Conservation (phyloP, 2,888 invertebrate species). For the Apodemia duryi region DNA sequence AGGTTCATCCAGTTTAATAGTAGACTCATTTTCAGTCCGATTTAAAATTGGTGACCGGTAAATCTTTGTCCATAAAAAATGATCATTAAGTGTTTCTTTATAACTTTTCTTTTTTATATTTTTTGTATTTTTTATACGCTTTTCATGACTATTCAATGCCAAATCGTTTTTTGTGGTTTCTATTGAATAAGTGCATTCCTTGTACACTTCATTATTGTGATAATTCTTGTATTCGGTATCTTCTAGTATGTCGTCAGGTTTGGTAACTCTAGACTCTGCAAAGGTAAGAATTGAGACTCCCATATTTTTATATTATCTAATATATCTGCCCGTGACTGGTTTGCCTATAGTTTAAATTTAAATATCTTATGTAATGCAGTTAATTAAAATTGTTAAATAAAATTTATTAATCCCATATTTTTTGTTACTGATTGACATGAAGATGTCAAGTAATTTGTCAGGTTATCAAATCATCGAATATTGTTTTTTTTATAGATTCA, state of each 20-base stretch:
- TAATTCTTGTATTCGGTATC: neutral
- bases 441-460: neutral
- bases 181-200: slow-evolving; percentile 12
- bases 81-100: neutral
- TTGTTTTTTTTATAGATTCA: neutral
- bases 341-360: neutral
- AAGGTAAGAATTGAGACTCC: neutral
- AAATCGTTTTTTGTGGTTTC: neutral
- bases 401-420: neutral
- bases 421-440: neutral
- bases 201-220: slow-evolving; percentile 3
- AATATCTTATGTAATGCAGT: neutral
- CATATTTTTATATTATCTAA: neutral
- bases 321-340: neutral
- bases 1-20: neutral
- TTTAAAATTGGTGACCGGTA: neutral
- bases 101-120: neutral
- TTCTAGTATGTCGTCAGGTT: neutral
- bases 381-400: neutral
- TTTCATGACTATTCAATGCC: neutral
- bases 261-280: neutral
- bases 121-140: neutral
- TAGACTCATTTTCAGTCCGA: neutral
- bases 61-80: neutral
- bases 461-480: neutral